These are phyloP conservation scores for Diarsia mendica DNA, from an alignment of 2,888 invertebrate species.

Conservation along the genomic window DNA sequence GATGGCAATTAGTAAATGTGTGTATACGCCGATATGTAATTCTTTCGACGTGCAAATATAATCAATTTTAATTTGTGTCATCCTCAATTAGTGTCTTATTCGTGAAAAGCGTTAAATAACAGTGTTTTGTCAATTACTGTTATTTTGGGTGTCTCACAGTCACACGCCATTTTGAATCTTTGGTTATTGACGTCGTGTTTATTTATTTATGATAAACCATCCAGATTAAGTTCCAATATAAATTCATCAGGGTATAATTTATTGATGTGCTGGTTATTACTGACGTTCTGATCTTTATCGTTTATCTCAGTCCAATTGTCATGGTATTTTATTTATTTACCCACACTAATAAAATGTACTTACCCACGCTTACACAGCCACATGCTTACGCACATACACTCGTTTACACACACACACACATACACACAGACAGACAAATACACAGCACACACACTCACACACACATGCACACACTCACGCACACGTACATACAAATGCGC, in stretches of 20 bases:
- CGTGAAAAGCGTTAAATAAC: constrained; percentile 34
- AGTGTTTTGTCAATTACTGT: constrained; percentile 27
- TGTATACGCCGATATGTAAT: constrained; percentile 45
- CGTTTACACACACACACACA: too few relatives aligned
- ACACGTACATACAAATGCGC: too few relatives aligned
- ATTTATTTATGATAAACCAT: constrained; percentile 18
- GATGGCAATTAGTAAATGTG: constrained; percentile 49
- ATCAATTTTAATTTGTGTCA: constrained; percentile 58
- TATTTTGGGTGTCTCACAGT: constrained; percentile 45
- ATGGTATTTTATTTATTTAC: too few relatives aligned
- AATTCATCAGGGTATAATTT: not conserved
- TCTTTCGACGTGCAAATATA: constrained; percentile 49
- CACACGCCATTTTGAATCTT: constrained; percentile 35
- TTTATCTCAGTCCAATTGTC: not conserved
- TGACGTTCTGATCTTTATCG: not conserved
- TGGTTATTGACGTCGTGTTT: not conserved
- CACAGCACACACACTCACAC: too few relatives aligned
- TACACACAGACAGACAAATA: too few relatives aligned
- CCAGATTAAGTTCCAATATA: not conserved
- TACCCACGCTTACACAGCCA: too few relatives aligned
- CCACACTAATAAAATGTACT: too few relatives aligned
- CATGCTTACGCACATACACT: too few relatives aligned
- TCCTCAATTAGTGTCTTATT: constrained; percentile 53
- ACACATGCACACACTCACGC: too few relatives aligned
- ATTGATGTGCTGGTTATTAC: not conserved